phyloP scores from a whole-genome alignment of 2,888 invertebrate genomes.

The Erebia ligea region DNA sequence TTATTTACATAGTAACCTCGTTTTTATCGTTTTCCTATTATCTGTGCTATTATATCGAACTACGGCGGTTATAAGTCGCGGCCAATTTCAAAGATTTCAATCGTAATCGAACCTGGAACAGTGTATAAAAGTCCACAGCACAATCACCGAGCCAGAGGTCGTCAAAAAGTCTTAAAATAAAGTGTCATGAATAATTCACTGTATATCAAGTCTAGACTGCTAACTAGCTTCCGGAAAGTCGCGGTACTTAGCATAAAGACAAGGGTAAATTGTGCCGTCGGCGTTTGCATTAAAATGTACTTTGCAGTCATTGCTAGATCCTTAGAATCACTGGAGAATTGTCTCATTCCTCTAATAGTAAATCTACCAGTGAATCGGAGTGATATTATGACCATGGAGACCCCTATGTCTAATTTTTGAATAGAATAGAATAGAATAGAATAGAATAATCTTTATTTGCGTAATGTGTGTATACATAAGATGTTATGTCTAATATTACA shows the following conservation, averaged over 20 bases:
- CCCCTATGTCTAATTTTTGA: too few relatives aligned
- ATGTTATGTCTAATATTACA: too few relatives aligned
- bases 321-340: not conserved
- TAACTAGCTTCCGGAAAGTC: not conserved
- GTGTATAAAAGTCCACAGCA: not conserved
- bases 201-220: not conserved
- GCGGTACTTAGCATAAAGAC: not conserved
- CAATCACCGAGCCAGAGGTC: not conserved
- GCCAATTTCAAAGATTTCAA: too few relatives aligned
- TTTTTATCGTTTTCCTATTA: too few relatives aligned
- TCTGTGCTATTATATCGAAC: too few relatives aligned
- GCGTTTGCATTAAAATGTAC: not conserved
- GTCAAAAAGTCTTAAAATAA: not conserved
- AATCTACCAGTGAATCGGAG: too few relatives aligned
- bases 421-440: too few relatives aligned
- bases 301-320: not conserved
- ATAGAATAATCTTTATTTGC: too few relatives aligned
- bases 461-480: too few relatives aligned
- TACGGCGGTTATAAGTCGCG: too few relatives aligned
- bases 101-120: not conserved
- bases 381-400: too few relatives aligned
- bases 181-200: conserved; percentile 1
- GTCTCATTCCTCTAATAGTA: not conserved
- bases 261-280: not conserved
- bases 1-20: too few relatives aligned